Evolutionary conservation across 2,888 invertebrate genomes (phyloP), one percentile per base, ranked within the genome.

Genomic region (Tenthredo livida): DNA sequence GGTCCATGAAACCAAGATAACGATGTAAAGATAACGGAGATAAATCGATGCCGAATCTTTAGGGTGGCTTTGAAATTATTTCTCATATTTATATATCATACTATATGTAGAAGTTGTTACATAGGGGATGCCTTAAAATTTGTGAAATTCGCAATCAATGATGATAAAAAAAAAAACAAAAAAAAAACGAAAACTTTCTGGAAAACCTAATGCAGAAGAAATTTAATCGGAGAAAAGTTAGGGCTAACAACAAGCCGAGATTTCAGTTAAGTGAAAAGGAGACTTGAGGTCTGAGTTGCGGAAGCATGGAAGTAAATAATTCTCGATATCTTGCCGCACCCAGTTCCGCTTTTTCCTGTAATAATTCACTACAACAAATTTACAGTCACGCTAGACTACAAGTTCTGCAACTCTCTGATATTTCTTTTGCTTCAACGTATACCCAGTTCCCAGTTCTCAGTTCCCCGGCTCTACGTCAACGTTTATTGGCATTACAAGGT

Each of bases 401-500:
- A 83, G 67, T 83, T 83, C 29, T 67, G 43, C 50, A 83, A 83
- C 83, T 47, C 83, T 29, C 29, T 43, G 54, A 83, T 83, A 83
- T 83, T 83, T 83, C 65, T 83, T 83, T 70, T 33, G 17, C 50
- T 12, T 50, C 83, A 17, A 37, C 37, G 40, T 80, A 33, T 80
- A 33, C 25, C 47, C 29, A n/a, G 29, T 29, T 80, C 61, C 43
- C 65, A 29, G 21, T 33, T 67, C 29, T n/a, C 67, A 10, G 29
- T 33, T 37, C 82, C 82, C 9, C 29, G 47, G 47, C 50, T 70
- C 83, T 83, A 43, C 83, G 83, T 83, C 83, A 83, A 65, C 83
- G 83, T 83, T 83, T 83, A 83, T 83, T 83, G 83, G 83, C 70
- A 83, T 67, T 83, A 83, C 83, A 50, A 83, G 67, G 83, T 83